These are phyloP conservation scores for Vireo altiloquus DNA, from an alignment of 2,113 vertebrate species.

Conservation along the genomic window DNA sequence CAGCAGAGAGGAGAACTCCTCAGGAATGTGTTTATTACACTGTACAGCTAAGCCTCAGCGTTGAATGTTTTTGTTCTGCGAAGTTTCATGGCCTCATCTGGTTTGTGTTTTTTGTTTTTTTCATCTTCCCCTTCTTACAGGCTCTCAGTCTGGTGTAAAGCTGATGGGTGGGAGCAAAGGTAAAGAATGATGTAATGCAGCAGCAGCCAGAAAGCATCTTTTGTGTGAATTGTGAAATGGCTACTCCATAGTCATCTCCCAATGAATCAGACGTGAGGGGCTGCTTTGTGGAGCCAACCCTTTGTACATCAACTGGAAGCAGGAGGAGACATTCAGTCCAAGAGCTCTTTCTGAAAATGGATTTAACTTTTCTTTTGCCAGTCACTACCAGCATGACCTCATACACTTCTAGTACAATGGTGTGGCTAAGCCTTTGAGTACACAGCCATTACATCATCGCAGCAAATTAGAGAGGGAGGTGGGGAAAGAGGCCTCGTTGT, in stretches of 20 bases:
- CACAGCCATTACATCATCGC: slow-evolving; percentile 76
- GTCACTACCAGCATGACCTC: slow-evolving; percentile 83
- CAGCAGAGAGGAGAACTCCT: background rate
- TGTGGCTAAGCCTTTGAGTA: slow-evolving; percentile 82
- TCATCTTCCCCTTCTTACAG: slow-evolving; percentile 36
- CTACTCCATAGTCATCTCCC: slow-evolving; percentile 60
- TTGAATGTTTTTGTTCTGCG: slow-evolving; percentile 30
- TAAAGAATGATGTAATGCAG: slow-evolving; percentile 80
- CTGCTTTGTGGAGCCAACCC: slow-evolving; percentile 67
- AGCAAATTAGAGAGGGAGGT: slow-evolving; percentile 66
- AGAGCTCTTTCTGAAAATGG: slow-evolving; percentile 73
- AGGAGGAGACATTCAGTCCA: slow-evolving; percentile 70
- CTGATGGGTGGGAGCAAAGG: slow-evolving; percentile 71
- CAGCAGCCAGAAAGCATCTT: slow-evolving; percentile 73
- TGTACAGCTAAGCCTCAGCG: slow-evolving; percentile 23
- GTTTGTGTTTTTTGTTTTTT: background rate
- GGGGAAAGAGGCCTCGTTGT: slow-evolving; percentile 53
- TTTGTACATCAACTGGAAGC: slow-evolving; percentile 62
- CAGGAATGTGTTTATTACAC: background rate
- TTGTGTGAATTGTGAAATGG: slow-evolving; percentile 71
- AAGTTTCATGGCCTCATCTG: background rate
- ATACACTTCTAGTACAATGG: slow-evolving; percentile 77
- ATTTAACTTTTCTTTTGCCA: slow-evolving; percentile 74
- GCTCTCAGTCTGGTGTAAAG: slow-evolving; percentile 38
- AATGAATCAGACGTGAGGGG: slow-evolving; percentile 71